These are phyloP conservation scores for Alsophila aescularia DNA, from an alignment of 2,888 invertebrate species.

Conservation along the genomic window DNA sequence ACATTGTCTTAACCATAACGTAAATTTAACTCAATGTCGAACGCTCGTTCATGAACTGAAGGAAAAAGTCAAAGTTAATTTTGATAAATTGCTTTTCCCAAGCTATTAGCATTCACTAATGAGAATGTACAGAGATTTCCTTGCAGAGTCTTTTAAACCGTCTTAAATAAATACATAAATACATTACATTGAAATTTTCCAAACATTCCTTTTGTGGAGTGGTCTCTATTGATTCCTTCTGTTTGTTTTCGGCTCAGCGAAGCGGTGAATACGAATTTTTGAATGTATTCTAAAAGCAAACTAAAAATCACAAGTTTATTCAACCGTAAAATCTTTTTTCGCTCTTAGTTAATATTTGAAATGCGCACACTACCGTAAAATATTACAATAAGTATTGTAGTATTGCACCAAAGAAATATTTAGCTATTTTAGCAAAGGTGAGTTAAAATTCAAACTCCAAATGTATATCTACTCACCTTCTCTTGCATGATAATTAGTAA, in stretches of 20 bases:
- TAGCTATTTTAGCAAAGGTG: too few species aligned
- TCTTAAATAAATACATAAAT: neutral
- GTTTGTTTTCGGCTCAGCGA: conserved; percentile 24
- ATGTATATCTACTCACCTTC: too few species aligned
- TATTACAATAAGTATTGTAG: conserved; percentile 13
- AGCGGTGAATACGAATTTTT: conserved; percentile 28
- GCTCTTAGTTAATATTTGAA: conserved; percentile 9
- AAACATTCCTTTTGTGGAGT: conserved; percentile 22
- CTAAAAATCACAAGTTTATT: conserved; percentile 13
- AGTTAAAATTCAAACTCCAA: too few species aligned
- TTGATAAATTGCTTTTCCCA: conserved; percentile 24
- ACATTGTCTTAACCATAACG: neutral
- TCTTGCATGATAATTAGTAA: too few species aligned
- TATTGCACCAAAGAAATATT: neutral
- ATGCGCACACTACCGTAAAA: conserved; percentile 14
- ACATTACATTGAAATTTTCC: conserved; percentile 14
- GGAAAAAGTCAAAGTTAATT: conserved; percentile 19
- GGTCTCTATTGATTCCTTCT: conserved; percentile 25
- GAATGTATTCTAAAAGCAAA: conserved; percentile 12
- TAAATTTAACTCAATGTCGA: conserved; percentile 1
- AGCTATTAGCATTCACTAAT: conserved; percentile 24
- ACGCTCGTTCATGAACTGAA: conserved; percentile 2
- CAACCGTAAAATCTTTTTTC: conserved; percentile 20
- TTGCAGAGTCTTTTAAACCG: neutral
- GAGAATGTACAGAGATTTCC: conserved; percentile 14